Evolutionary conservation across 2,888 invertebrate species (phyloP).

Genomic region (Volucella bombylans): DNA sequence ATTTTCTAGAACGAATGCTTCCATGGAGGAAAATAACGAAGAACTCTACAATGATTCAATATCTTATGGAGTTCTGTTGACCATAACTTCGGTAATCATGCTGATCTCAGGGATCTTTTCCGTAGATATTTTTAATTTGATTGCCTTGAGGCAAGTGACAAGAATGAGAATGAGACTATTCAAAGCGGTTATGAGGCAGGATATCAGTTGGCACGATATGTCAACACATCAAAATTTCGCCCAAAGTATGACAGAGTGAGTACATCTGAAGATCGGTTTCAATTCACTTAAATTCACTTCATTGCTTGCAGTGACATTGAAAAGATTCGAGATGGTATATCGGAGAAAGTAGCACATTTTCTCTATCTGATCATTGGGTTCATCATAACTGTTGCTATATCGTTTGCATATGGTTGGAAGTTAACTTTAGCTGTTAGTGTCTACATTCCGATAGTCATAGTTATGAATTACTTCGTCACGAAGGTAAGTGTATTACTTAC

Average conservation of each 20-base stretch:
- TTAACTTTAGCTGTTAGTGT: conserved; percentile 91
- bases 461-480: conserved; percentile 89
- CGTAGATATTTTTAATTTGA: conserved; percentile 87
- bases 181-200: conserved; percentile 87
- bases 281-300: neutral
- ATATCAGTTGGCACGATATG: conserved; percentile 89
- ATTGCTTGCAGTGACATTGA: conserved; percentile 86
- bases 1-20: conserved; percentile 83
- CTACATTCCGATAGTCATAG: conserved; percentile 89
- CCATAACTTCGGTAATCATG: conserved; percentile 84
- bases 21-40: conserved; percentile 84
- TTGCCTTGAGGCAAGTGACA: conserved; percentile 86
- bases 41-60: conserved; percentile 87
- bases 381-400: conserved; percentile 86
- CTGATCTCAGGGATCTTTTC: conserved; percentile 86
- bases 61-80: conserved; percentile 86
- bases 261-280: conserved; percentile 72
- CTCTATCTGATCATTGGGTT: conserved; percentile 84
- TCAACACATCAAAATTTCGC: conserved; percentile 89
- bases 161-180: conserved; percentile 86
- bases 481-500: conserved; percentile 84
- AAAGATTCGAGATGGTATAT: conserved; percentile 92
- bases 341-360: conserved; percentile 91
- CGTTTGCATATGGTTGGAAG: conserved; percentile 93
- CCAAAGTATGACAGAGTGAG: conserved; percentile 89